These are phyloP conservation scores for Adelosebastes latens DNA, from an alignment of 2,797 vertebrate genomes.

Conservation along the genomic window DNA sequence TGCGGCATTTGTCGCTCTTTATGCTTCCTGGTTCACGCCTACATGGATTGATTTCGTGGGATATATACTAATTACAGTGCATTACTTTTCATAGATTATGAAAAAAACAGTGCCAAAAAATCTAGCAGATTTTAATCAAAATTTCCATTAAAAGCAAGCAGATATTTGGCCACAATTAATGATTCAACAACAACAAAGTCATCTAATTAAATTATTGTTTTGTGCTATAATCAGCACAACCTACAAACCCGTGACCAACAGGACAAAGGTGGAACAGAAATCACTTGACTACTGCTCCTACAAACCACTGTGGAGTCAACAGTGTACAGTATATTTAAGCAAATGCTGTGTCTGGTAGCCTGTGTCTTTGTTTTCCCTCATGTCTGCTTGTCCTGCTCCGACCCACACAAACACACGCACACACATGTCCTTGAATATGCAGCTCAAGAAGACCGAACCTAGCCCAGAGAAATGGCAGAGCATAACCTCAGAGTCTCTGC, in stretches of 20 bases:
- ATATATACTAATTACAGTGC: too few relatives aligned
- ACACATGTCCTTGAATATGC: constrained; percentile 32
- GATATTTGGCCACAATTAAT: background rate
- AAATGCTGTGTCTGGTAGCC: background rate
- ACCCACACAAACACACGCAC: background rate
- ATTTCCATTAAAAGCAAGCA: background rate
- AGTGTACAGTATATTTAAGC: background rate
- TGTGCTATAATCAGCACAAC: background rate
- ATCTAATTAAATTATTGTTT: background rate
- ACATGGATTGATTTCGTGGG: too few relatives aligned
- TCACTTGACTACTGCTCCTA: background rate
- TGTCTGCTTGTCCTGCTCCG: background rate
- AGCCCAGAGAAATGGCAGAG: constrained; percentile 25
- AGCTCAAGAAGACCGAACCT: constrained; percentile 30
- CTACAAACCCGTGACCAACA: background rate
- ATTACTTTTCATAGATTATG: too few relatives aligned
- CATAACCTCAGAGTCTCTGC: constrained; percentile 28
- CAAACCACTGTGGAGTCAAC: background rate
- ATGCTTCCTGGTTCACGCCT: too few relatives aligned
- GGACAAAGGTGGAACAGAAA: background rate
- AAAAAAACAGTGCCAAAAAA: background rate
- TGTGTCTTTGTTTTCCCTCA: background rate
- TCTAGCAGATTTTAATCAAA: background rate
- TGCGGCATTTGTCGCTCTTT: too few relatives aligned
- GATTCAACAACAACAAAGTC: background rate